Percentiles rank a stretch among this genome's conserved stretches.
These are phyloP conservation scores for Chunga burmeisteri DNA, from an alignment of 2,113 vertebrate species.

Conservation along the genomic window DNA sequence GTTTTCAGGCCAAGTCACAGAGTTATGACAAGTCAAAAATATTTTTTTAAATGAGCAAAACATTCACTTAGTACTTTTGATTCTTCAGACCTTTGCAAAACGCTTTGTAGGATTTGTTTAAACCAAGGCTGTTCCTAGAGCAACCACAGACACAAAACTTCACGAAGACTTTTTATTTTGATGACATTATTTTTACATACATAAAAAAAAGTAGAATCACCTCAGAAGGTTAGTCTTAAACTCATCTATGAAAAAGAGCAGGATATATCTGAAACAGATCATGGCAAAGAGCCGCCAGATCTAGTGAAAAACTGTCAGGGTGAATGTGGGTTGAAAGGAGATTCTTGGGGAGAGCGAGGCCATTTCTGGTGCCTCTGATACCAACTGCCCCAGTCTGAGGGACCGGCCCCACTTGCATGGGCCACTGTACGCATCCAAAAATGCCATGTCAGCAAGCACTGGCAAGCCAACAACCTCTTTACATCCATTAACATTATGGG, in stretches of 20 bases:
- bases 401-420: fast-evolving
- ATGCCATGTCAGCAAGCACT: not conserved
- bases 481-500: not conserved
- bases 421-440: not conserved
- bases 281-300: not conserved
- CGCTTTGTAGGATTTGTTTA: not conserved
- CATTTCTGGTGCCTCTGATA: not conserved
- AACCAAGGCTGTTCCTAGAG: not conserved
- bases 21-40: not conserved
- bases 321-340: not conserved
- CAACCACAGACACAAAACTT: not conserved
- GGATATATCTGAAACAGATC: not conserved
- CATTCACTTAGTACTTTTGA: not conserved
- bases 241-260: not conserved
- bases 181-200: not conserved
- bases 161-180: not conserved
- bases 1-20: conserved; percentile 27
- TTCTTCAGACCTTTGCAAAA: conserved; percentile 1
- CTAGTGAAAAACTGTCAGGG: not conserved
- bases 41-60: not conserved
- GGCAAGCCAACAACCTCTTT: not conserved
- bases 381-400: fast-evolving
- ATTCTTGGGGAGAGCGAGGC: not conserved
- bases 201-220: not conserved
- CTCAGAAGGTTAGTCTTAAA: not conserved